Evolutionary conservation across 2,888 invertebrate species (phyloP), one percentile per base, ranked within the genome.

Genomic region (Callyntrura guangdongensis): DNA sequence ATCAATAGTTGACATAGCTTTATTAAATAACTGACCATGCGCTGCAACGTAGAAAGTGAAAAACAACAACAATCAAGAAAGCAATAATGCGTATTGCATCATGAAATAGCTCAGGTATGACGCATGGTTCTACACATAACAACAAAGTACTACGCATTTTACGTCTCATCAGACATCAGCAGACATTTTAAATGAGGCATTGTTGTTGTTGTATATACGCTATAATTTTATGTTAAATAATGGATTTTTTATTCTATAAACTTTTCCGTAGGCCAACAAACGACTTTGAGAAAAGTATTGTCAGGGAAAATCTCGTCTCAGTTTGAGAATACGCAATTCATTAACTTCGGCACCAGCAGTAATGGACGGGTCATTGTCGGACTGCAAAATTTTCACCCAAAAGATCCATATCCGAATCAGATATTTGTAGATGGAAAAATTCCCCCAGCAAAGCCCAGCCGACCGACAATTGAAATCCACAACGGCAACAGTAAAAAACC

Each of bases 191-290:
- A 69, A 36, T 20, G 6, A 69, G 12, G 20, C 69, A 64, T 64
- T 64, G 64, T 64, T 69, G 36, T 36, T 69, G 25, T 69, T 69
- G 69, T 69, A 36, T 4, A 36, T 69, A n/a, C n/a, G n/a, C n/a
- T n/a, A n/a, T n/a, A n/a, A n/a, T n/a, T n/a, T n/a, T n/a, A n/a
- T n/a, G n/a, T n/a, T n/a, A n/a, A n/a, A n/a, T n/a, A n/a, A n/a
- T n/a, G n/a, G n/a, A n/a, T n/a, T n/a, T n/a, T n/a, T n/a, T n/a
- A n/a, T n/a, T n/a, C n/a, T n/a, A n/a, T n/a, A n/a, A n/a, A n/a
- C n/a, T n/a, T 3, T 36, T 12, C 36, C 36, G n/a, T 36, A 69
- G 69, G 69, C 36, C 69, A 69, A 36, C 69, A 69, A 69, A 59
- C 20, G 59, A 59, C 2, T 6, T 59, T 20, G 17, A n/a, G n/a